phyloP scores from a whole-genome alignment of 2,888 invertebrate genomes.

The Napeogenes sylphis region DNA sequence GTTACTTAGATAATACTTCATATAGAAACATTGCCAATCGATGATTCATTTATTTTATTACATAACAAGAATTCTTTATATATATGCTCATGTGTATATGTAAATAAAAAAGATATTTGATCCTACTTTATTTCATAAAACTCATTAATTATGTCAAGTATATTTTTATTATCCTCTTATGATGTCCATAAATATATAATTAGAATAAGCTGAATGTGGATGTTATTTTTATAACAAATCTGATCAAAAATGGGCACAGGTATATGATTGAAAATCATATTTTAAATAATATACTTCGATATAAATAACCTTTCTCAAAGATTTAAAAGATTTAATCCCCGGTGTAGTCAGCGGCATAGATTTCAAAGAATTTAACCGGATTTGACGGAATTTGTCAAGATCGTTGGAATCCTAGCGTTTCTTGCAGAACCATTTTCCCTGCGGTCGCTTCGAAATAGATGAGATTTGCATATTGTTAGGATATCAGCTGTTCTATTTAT shows the following conservation, averaged over 20 bases:
- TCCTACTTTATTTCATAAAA: not conserved
- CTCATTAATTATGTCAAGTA: conserved; percentile 20
- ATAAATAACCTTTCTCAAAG: not conserved
- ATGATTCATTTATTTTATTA: not conserved
- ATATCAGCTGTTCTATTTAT: conserved; percentile 1
- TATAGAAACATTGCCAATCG: not conserved
- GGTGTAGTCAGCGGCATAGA: not conserved
- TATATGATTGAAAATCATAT: too few relatives aligned
- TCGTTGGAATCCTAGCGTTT: conserved; percentile 1
- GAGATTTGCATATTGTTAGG: not conserved
- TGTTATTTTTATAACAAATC: too few relatives aligned
- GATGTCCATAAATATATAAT: too few relatives aligned
- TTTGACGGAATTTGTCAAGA: conserved; percentile 4
- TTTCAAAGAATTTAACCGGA: conserved; percentile 5
- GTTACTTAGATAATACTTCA: not conserved
- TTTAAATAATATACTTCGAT: too few relatives aligned
- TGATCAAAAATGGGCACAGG: too few relatives aligned
- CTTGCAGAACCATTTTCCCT: not conserved
- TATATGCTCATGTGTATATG: not conserved
- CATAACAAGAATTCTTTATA: not conserved
- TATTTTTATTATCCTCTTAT: not conserved
- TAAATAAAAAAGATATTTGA: not conserved
- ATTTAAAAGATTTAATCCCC: not conserved
- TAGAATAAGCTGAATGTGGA: too few relatives aligned
- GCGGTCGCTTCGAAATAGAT: not conserved